Evolutionary conservation across 2,888 invertebrate genomes (phyloP).

Genomic region (Clunio marinus): DNA sequence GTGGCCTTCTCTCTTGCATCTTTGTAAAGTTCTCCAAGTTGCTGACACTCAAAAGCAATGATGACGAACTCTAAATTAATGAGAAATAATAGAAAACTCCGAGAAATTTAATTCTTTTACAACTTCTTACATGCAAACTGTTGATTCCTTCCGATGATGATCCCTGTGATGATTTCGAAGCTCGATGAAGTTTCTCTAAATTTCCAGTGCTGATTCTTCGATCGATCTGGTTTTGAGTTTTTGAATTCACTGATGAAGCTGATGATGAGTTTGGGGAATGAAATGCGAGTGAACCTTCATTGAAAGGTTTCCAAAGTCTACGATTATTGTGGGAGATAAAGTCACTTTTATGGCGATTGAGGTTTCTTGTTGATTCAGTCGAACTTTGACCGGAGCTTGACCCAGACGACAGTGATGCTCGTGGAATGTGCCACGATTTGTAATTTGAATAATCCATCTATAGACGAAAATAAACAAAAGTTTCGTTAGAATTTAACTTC

Average conservation of each 20-base stretch:
- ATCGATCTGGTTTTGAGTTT: not conserved
- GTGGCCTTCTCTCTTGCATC: not conserved
- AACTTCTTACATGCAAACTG: slow-evolving; percentile 15
- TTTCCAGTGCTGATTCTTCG: not conserved
- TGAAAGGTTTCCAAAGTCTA: not conserved
- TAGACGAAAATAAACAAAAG: not conserved
- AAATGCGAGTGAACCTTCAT: slow-evolving; percentile 7
- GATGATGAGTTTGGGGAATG: not conserved
- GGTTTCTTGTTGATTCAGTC: slow-evolving; percentile 9
- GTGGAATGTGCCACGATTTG: slow-evolving; percentile 23
- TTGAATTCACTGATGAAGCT: slow-evolving; percentile 16
- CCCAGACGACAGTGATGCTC: slow-evolving; percentile 22
- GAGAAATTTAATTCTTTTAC: not conserved
- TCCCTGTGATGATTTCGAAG: slow-evolving; percentile 18
- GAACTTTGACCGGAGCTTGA: slow-evolving; percentile 12
- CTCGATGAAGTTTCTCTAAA: slow-evolving; percentile 13
- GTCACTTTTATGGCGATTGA: not conserved
- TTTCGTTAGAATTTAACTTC: not conserved
- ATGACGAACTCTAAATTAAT: slow-evolving; percentile 25
- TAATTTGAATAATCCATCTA: slow-evolving; percentile 8
- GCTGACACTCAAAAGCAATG: slow-evolving; percentile 4
- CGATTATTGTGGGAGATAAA: not conserved
- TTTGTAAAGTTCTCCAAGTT: slow-evolving; percentile 25
- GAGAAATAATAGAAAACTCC: not conserved
- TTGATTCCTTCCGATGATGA: slow-evolving; percentile 13